Percentiles rank a stretch among this genome's conserved stretches.
Conservation (phyloP, 2,113 vertebrate species). For the Dromiciops gliroides region DNA sequence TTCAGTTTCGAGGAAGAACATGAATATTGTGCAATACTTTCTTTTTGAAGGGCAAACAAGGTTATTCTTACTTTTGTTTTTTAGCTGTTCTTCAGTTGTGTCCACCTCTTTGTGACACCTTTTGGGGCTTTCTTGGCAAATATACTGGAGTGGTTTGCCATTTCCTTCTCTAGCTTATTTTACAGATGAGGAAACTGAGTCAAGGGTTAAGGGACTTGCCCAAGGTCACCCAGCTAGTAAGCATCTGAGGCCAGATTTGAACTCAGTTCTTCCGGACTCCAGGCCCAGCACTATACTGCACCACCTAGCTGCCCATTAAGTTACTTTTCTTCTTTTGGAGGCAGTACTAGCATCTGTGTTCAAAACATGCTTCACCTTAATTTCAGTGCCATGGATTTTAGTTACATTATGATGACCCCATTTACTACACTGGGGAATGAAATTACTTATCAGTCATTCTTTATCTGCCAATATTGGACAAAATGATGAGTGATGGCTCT, state of each 20-base stretch:
- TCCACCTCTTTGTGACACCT: neutral
- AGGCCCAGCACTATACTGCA: neutral
- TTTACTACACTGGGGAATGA: neutral
- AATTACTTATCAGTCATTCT: neutral
- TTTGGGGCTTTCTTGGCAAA: neutral
- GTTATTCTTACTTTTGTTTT: slow-evolving; percentile 70
- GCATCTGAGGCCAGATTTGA: neutral
- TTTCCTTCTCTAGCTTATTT: neutral
- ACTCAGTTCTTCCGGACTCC: neutral
- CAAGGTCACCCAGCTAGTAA: neutral
- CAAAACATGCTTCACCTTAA: neutral
- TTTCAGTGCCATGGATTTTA: neutral
- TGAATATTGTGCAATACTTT: slow-evolving; percentile 49
- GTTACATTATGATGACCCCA: neutral
- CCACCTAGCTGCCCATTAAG: neutral
- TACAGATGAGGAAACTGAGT: neutral
- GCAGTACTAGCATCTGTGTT: neutral
- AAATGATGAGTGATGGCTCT: neutral
- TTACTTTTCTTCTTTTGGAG: neutral
- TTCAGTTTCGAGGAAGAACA: slow-evolving; percentile 62
- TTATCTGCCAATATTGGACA: neutral
- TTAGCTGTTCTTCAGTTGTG: neutral
- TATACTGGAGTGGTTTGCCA: neutral
- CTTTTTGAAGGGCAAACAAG: slow-evolving; percentile 81
- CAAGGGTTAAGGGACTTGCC: neutral